Conservation (phyloP, 2,797 vertebrate genomes). For the Melanogrammus aeglefinus region DNA sequence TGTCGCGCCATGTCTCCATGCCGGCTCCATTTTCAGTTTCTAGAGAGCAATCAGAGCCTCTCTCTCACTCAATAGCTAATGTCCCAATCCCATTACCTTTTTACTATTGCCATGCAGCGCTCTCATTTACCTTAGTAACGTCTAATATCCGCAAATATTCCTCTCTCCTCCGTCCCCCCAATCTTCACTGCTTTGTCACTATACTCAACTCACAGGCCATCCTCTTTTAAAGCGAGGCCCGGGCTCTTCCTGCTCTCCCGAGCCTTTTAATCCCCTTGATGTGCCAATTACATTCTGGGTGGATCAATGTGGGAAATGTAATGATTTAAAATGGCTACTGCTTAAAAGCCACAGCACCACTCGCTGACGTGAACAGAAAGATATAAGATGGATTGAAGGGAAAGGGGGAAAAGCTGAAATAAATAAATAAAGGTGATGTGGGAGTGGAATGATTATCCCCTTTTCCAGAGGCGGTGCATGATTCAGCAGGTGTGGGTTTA, state of each 20-base stretch:
- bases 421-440: slow-evolving; percentile 18
- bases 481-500: slow-evolving; percentile 67
- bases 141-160: slow-evolving; percentile 50
- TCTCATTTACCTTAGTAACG: slow-evolving; percentile 34
- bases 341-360: slow-evolving; percentile 55
- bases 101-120: slow-evolving; percentile 41
- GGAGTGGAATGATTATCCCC: slow-evolving; percentile 59
- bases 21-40: slow-evolving; percentile 31
- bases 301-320: slow-evolving; percentile 72
- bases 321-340: slow-evolving; percentile 69
- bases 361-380: not conserved
- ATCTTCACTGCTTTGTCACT: not conserved
- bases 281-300: slow-evolving; percentile 72
- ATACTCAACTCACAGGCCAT: not conserved
- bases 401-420: not conserved
- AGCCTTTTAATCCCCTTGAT: slow-evolving; percentile 73
- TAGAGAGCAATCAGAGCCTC: slow-evolving; percentile 19
- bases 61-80: slow-evolving; percentile 57
- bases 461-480: slow-evolving; percentile 60
- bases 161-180: slow-evolving; percentile 19
- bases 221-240: slow-evolving; percentile 44
- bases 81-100: slow-evolving; percentile 41
- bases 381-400: not conserved
- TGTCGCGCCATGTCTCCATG: not conserved
- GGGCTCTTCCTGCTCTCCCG: slow-evolving; percentile 69